Base-by-base conservation (phyloP, 2,888 invertebrate genomes). In the Leucoma salicis region DNA sequence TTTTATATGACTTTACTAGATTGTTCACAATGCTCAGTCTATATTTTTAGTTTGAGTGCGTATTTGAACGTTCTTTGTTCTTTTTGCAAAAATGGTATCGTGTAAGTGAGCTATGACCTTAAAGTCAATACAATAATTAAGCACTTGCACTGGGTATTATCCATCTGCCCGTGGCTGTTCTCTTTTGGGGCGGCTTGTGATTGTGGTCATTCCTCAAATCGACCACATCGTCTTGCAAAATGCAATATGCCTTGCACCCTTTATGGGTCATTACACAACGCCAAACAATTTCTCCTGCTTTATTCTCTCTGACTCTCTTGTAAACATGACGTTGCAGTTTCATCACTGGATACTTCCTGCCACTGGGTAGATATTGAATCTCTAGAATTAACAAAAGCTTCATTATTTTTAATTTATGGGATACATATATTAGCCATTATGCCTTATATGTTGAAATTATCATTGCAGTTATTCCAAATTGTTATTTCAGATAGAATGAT, bases 331-430 rank as follows among this genome's bases (percentile, higher is more conserved):
- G 50, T 10, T 64, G 53, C 14, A 67, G 42, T 3, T 70, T 45
- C 65, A 78, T 57, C 2, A 71, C 29, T 0, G 74, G 69, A 25
- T 76, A 58, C 28, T 76, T 77, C 29, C 49, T 73, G 2, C 69
- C 70, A 3, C 66, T 57, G 8, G 64, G 49, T 31, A 77, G 39
- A 29, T 63, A 61, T 39, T 42, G 42, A 28, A 60, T 50, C 10
- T 41, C 59, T 60, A 36, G 15, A 59, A 57, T 65, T 25, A 34
- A 11, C 11, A 25, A 7, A 12, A 11, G 5, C 5, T 13, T 16
- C 13, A 5, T 31, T 8, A 31, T 15, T 27, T 5, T 27, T 27
- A 14, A 8, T 14, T 13, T 11, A 29, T 13, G 7, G 8, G 21
- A 21, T 21, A 21, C 6, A 5, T 21, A 21, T 1, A 21, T 21